Percentiles rank a stretch among this genome's conserved stretches.
Conservation (phyloP, 2,888 invertebrate genomes). For the Chorisops tibialis region DNA sequence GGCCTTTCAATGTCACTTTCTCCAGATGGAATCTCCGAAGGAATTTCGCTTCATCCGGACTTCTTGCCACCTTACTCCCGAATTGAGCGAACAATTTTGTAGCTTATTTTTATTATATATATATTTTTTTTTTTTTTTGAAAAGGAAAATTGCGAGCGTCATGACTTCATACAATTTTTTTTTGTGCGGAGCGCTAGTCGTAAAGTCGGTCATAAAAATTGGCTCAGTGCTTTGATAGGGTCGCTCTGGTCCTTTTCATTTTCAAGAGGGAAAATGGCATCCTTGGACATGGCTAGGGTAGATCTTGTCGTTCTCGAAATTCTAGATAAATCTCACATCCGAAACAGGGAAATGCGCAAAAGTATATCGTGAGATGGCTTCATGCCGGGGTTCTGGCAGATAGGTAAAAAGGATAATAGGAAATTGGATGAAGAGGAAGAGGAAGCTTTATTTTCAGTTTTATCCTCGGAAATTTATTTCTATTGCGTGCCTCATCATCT, state of each 20-base stretch:
- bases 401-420: conserved; percentile 18
- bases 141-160: conserved; percentile 23
- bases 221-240: conserved; percentile 22
- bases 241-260: conserved; percentile 16
- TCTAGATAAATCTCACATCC: conserved; percentile 21
- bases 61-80: not conserved
- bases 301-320: conserved; percentile 14
- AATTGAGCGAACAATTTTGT: conserved; percentile 1
- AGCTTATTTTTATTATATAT: conserved; percentile 23
- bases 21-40: conserved; percentile 1
- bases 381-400: conserved; percentile 2
- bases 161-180: conserved; percentile 6
- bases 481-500: conserved; percentile 21
- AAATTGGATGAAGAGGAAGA: not conserved
- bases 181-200: not conserved
- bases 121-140: conserved; percentile 20
- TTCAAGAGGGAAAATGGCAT: not conserved
- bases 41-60: not conserved
- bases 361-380: conserved; percentile 12
- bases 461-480: conserved; percentile 11
- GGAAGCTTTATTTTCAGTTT: conserved; percentile 1
- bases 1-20: conserved; percentile 10
- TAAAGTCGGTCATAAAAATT: conserved; percentile 22
- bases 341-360: conserved; percentile 5
- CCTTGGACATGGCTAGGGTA: not conserved